Percentiles rank a stretch among this genome's conserved stretches.
phyloP scores from a whole-genome alignment of 2,797 vertebrate species.

The Hippoglossus hippoglossus region DNA sequence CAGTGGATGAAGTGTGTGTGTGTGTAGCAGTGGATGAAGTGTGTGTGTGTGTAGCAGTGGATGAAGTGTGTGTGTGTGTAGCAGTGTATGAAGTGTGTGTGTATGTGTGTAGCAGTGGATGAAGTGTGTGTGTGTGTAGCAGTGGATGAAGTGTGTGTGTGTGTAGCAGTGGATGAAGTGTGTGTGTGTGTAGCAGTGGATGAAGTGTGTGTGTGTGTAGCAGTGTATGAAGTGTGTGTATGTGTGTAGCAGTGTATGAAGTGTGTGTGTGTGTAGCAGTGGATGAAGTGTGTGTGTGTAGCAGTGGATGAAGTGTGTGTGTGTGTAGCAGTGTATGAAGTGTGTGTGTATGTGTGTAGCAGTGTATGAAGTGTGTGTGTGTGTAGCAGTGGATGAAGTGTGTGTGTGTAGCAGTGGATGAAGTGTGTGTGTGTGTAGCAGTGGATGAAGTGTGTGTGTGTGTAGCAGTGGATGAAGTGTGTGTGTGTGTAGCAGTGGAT shows the following conservation, averaged over 20 bases:
- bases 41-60: slow-evolving; percentile 14
- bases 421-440: too few species aligned
- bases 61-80: too few species aligned
- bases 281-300: slow-evolving; percentile 73
- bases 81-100: too few species aligned
- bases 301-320: slow-evolving; percentile 63
- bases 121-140: too few species aligned
- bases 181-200: too few species aligned
- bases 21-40: background rate
- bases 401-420: slow-evolving; percentile 30
- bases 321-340: slow-evolving; percentile 13
- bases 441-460: background rate
- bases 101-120: too few species aligned
- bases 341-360: background rate
- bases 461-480: background rate
- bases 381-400: too few species aligned
- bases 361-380: too few species aligned
- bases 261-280: slow-evolving; percentile 15
- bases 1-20: slow-evolving; percentile 19
- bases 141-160: slow-evolving; percentile 33
- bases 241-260: too few species aligned
- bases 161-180: slow-evolving; percentile 58
- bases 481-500: slow-evolving; percentile 9
- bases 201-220: too few species aligned
- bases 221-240: too few species aligned